Base-by-base conservation (phyloP, 2,113 vertebrate species). In the Oryzias curvinotus region DNA sequence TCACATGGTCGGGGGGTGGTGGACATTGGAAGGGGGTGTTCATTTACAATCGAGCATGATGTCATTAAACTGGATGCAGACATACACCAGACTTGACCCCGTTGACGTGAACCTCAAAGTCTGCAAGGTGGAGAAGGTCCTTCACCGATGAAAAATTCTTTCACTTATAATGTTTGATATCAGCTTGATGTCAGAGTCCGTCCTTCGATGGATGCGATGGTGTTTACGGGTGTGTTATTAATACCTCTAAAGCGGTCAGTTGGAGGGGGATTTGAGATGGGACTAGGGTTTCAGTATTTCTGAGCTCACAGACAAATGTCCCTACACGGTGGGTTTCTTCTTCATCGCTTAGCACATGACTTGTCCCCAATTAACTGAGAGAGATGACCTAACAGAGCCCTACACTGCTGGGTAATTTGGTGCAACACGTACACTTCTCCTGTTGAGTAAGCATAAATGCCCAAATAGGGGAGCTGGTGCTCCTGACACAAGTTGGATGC, bases 221-320 rank as follows among this genome's bases (percentile, higher is more conserved):
- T 76, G 68, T 65, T 65, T 69, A 73, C 73, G 59, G 57, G 46
- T 63, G 71, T 66, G 85, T 85, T 91, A 92, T 88, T 88, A 89
- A 89, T 90, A 91, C 81, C 62, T 67, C 66, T 56, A 75, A 75
- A 78, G 79, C 67, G 53, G 81, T 77, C 71, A 36, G 82, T 81
- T 81, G 62, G 71, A 23, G 79, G 72, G 73, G 74, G 83, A 82
- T 85, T 90, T 72, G 56, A 75, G 73, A 83, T 78, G 66, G 83
- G 83, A 77, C 80, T 90, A 87, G 53, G 82, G 88, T 91, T 89
- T 89, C 87, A 89, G 80, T 73, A 80, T 87, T 89, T 89, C 81
- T 81, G 62, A 82, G 80, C 84, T 82, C 87, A 80, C 77, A 85
- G 76, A 85, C 75, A 86, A 90, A 87, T 86, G 62, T 87, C 88